Conservation (phyloP, 37 sponge, comb jelly and placozoan genomes). For the Crambe crambe region DNA sequence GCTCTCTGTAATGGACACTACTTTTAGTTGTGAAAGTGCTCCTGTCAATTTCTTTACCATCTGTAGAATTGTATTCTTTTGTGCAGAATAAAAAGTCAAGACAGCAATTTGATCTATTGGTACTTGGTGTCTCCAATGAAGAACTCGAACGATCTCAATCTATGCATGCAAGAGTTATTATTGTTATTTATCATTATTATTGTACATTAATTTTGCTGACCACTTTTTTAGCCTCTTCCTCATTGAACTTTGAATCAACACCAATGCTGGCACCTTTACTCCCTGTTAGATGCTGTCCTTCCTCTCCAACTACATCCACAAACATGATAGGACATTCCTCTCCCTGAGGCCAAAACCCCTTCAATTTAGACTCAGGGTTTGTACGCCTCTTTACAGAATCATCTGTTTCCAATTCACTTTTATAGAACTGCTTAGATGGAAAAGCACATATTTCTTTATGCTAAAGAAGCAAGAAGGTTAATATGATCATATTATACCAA, state of each 20-base stretch:
- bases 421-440: conserved; percentile 70
- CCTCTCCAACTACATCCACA: conserved; percentile 65
- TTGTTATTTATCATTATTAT: too few species aligned
- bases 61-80: conserved; percentile 54
- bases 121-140: background rate
- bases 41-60: background rate
- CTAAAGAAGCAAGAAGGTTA: conserved; percentile 14
- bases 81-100: conserved; percentile 66
- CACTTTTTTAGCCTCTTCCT: conserved; percentile 55
- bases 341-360: conserved; percentile 49
- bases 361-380: conserved; percentile 8
- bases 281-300: conserved; percentile 7
- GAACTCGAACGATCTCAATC: conserved; percentile 35
- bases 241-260: conserved; percentile 53
- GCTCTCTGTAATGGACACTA: conserved; percentile 59
- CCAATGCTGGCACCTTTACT: background rate
- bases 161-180: too few species aligned
- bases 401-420: conserved; percentile 41
- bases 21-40: conserved; percentile 10
- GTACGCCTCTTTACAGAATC: conserved; percentile 17
- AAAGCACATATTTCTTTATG: conserved; percentile 65
- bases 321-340: conserved; percentile 47
- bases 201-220: too few species aligned
- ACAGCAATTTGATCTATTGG: conserved; percentile 25
- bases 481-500: too few species aligned